Percentiles rank a stretch among this genome's conserved stretches.
phyloP scores from a whole-genome alignment of 92 coral and sea anemone species.

The Paragorgia papillata region DNA sequence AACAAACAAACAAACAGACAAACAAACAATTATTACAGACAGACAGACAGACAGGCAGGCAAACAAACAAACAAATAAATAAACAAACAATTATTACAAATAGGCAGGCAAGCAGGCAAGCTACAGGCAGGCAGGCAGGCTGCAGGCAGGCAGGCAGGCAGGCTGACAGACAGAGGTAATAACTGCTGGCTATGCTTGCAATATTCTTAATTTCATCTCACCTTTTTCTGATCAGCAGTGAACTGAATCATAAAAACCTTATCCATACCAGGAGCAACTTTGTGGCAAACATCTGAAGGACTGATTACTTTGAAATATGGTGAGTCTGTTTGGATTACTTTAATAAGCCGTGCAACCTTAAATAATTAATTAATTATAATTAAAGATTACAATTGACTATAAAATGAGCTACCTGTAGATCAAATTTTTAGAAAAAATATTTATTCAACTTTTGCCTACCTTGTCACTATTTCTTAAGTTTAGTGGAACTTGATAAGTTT shows the following conservation, averaged over 20 bases:
- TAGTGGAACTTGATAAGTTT: conserved; percentile 85
- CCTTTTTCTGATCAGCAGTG: conserved; percentile 97
- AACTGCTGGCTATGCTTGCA: neutral
- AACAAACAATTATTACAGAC: no score
- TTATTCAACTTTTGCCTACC: conserved; percentile 48
- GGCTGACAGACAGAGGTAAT: no score
- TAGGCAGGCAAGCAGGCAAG: no score
- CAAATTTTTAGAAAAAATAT: no score
- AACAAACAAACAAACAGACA: no score
- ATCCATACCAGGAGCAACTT: conserved; percentile 99
- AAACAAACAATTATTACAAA: no score
- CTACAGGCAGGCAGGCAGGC: no score
- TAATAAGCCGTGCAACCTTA: conserved; percentile 92
- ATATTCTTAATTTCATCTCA: neutral
- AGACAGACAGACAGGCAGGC: no score
- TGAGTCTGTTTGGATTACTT: conserved; percentile 97
- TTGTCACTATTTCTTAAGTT: conserved; percentile 92
- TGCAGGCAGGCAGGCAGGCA: no score
- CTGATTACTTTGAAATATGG: conserved; percentile 97
- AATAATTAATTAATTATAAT: neutral
- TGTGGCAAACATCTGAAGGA: conserved; percentile 92
- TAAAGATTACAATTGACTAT: neutral
- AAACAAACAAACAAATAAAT: no score
- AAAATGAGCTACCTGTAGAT: no score
- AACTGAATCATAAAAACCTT: conserved; percentile 87